Evolutionary conservation across 2,797 vertebrate genomes (phyloP), one percentile per base, ranked within the genome.

Genomic region (Lycodopsis pacificus): DNA sequence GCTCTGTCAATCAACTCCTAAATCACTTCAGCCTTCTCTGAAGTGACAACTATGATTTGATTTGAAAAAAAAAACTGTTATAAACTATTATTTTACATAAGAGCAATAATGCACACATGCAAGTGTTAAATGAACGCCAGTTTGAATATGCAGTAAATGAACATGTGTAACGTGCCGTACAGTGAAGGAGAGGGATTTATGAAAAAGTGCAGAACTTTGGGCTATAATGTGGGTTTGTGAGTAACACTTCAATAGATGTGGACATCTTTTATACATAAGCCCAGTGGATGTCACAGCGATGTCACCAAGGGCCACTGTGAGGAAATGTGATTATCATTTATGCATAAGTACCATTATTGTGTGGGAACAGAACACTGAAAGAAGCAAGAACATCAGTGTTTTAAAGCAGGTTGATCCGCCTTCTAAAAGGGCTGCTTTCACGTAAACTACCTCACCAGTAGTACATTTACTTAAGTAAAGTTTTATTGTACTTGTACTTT

Each of bases 311-410:
- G 85, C 85, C 75, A 76, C 58, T 32, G 73, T 69, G 81, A 88
- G 90, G 86, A 90, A 92, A 89, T 89, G 87, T 87, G 90, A 87
- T 88, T 82, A 92, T 93, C 74, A 90, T 91, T 93, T 90, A 91
- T 94, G 89, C 85, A 91, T 85, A 81, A 90, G 83, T 65, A 76
- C 85, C 53, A 82, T 89, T 88, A 91, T 90, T 91, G 87, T 82
- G 80, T 58, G 36, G 48, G 63, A 86, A 78, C 70, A 71, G 63
- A 7, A 46, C 27, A 15, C 27, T 44, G 65, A 53, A 79, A 79
- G 75, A 77, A 75, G 61, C 70, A 70, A 77, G 68, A 68, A 77
- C 76, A 77, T 82, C 76, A 15, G 73, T 76, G 56, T 86, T 77
- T 86, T 25, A 71, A 70, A 76, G 75, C 65, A 64, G 48, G 71